Evolutionary conservation across 2,888 invertebrate species (phyloP).

Genomic region (Gnatocerus cornutus): DNA sequence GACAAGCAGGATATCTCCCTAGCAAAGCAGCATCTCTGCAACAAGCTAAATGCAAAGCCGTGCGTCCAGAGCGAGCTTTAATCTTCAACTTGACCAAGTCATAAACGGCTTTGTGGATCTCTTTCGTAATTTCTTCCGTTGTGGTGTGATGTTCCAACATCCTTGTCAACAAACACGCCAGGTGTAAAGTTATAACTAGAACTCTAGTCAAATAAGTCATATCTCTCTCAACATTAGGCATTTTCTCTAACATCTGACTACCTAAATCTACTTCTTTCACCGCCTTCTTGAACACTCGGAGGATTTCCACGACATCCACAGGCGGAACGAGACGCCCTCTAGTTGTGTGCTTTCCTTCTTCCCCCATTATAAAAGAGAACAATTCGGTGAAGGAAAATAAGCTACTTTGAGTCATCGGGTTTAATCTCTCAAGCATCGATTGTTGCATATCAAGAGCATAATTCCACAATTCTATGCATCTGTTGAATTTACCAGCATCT

Average conservation of each 20-base stretch:
- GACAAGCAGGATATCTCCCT: conserved; percentile 80
- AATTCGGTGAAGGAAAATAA: conserved; percentile 96
- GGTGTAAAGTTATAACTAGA: conserved; percentile 88
- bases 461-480: conserved; percentile 96
- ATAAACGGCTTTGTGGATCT: conserved; percentile 84
- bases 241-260: conserved; percentile 75
- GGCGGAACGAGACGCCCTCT: conserved; percentile 77
- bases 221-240: conserved; percentile 81
- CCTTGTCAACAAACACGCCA: conserved; percentile 84
- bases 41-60: conserved; percentile 88
- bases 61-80: conserved; percentile 77
- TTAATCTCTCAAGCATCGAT: conserved; percentile 91
- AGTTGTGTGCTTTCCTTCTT: conserved; percentile 79
- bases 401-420: conserved; percentile 95
- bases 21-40: conserved; percentile 82
- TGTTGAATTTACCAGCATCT: conserved; percentile 91
- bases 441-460: conserved; percentile 98
- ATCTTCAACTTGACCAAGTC: conserved; percentile 83
- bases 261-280: conserved; percentile 84
- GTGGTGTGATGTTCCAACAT: conserved; percentile 72
- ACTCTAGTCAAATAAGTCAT: conserved; percentile 87
- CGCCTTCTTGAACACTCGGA: conserved; percentile 87
- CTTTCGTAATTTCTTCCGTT: conserved; percentile 70
- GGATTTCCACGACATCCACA: conserved; percentile 86
- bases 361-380: conserved; percentile 95